Base-by-base conservation (phyloP, 2,888 invertebrate species). In the Anticlea derivata region DNA sequence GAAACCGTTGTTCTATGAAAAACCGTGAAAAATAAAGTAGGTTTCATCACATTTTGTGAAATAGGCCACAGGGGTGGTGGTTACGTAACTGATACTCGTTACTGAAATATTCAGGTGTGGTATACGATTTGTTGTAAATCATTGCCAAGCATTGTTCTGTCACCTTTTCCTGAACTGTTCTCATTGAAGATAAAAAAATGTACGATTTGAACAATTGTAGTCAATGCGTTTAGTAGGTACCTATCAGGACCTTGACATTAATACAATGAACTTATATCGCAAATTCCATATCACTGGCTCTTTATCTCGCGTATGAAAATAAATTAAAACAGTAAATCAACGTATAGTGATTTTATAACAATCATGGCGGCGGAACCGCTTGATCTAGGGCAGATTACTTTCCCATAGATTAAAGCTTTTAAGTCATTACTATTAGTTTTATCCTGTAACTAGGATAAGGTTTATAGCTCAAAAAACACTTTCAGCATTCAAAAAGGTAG, bases 21-120 rank as follows among this genome's bases (percentile, higher is more conserved):
- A 13, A 7, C 5, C 7, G 22, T 29, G 8, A 22, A 8, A 17
- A 35, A 8, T 24, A 4, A 10, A 13, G 6, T 23, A 1, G n/a
- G 13, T 30, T 30, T 31, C 7, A 7, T 11, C 5, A 7, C 6
- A 24, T 13, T 30, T 43, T 23, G 11, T 7, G 6, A 44, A 35
- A 24, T 39, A 40, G 29, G 52, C 8, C 44, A 54, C 5, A 23
- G 13, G 34, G 39, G 22, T 44, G 38, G 11, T 10, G 7, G 35
- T 59, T 58, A 63, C 51, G 55, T 53, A 59, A 58, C 46, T 13
- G n/a, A 48, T 50, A 8, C 43, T 46, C 48, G 41, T 43, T 29
- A 23, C 27, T 52, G 47, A 47, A 45, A 52, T 34, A 27, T 40
- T 40, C 27, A 44, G 26, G 27, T 31, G 22, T 35, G 20, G 11